Evolutionary conservation across 2,888 invertebrate genomes (phyloP).

Genomic region (Hirtodrosophila duncani): DNA sequence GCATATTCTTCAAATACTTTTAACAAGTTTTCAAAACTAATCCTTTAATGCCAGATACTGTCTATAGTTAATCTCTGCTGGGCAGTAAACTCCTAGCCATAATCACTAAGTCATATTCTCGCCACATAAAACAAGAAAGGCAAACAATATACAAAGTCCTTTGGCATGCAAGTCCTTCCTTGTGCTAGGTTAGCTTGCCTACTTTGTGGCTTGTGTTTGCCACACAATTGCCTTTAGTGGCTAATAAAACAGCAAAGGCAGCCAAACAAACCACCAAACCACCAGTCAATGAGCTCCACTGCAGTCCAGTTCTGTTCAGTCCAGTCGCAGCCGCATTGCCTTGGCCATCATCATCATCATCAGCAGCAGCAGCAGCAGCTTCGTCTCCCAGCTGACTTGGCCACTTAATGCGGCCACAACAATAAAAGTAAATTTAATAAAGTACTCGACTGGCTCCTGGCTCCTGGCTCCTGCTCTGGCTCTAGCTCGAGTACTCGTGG

Average conservation of each 20-base stretch:
- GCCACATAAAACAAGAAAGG: constrained; percentile 35
- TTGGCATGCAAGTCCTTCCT: no score
- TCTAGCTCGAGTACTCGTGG: constrained; percentile 43
- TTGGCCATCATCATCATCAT: constrained; percentile 27
- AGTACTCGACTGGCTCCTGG: constrained; percentile 49
- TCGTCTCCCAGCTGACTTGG: constrained; percentile 36
- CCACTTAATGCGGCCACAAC: constrained; percentile 65
- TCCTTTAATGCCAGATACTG: no score
- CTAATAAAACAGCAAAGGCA: constrained; percentile 42
- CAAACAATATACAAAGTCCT: constrained; percentile 22
- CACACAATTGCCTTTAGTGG: constrained; percentile 58
- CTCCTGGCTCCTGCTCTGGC: no score
- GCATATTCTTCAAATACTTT: no score
- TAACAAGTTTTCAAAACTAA: no score
- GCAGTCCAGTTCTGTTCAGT: not conserved
- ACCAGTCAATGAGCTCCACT: no score
- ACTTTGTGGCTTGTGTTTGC: constrained; percentile 38
- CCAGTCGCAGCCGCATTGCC: constrained; percentile 16
- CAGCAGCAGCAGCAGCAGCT: constrained; percentile 15
- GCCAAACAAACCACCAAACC: not conserved
- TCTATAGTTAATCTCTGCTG: not conserved
- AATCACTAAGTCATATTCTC: constrained; percentile 40
- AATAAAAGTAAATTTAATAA: constrained; percentile 65
- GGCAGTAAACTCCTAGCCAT: constrained; percentile 33
- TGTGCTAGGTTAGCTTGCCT: constrained; percentile 25